phyloP scores from a whole-genome alignment of 2,888 invertebrate species.

The Clunio marinus region DNA sequence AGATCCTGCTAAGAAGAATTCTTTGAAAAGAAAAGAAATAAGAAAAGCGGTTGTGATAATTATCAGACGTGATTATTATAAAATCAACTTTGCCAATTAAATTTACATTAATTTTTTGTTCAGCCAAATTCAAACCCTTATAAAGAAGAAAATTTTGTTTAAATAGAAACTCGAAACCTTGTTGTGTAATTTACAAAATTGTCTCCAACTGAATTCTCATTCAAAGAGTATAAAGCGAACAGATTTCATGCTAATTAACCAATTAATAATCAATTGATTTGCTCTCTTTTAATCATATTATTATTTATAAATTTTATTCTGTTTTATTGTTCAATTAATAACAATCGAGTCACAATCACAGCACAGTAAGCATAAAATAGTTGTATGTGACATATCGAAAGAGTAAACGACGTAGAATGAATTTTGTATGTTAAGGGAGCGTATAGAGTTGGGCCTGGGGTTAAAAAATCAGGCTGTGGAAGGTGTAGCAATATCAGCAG shows the following conservation, averaged over 20 bases:
- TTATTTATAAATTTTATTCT: conserved; percentile 18
- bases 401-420: neutral
- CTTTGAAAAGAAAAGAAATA: neutral
- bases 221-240: neutral
- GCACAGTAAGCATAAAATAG: neutral
- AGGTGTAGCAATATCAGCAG: no score
- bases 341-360: conserved; percentile 19
- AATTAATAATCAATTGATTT: conserved; percentile 19
- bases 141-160: neutral
- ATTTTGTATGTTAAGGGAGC: neutral
- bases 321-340: conserved; percentile 26
- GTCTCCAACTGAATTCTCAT: neutral
- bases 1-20: neutral
- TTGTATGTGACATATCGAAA: conserved; percentile 1
- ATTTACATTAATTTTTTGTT: conserved; percentile 10
- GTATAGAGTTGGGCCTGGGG: no score
- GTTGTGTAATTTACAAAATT: no score
- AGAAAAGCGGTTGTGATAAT: neutral
- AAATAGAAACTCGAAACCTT: no score
- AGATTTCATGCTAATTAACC: neutral
- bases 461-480: neutral
- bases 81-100: conserved; percentile 11
- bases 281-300: neutral
- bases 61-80: neutral
- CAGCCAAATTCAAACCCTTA: neutral